Percentiles rank a stretch among this genome's conserved stretches.
phyloP scores from a whole-genome alignment of 2,888 invertebrate species.

The Megastigmus dorsalis region DNA sequence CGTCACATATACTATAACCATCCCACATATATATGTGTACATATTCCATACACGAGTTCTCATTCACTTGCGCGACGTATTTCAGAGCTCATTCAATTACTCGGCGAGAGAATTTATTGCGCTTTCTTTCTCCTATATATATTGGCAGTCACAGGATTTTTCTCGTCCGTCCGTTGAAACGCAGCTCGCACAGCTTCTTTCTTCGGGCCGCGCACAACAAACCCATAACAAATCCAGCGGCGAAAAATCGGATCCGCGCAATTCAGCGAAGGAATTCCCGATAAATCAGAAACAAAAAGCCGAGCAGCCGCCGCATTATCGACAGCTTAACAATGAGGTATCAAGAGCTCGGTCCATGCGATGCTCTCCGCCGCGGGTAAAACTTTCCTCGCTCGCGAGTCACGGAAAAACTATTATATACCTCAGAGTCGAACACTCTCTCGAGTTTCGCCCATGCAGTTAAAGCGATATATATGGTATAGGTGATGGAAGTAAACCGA shows the following conservation, averaged over 20 bases:
- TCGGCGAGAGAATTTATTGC: neutral
- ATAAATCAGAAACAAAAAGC: slow-evolving; percentile 38
- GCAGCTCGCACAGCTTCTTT: neutral
- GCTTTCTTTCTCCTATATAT: neutral
- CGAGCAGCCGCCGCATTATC: slow-evolving; percentile 5
- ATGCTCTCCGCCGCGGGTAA: no score
- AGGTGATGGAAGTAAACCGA: no score
- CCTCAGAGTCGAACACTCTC: no score
- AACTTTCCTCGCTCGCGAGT: no score
- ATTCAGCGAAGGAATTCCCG: neutral
- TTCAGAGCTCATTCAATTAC: slow-evolving; percentile 8
- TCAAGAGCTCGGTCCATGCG: no score
- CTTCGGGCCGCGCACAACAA: neutral
- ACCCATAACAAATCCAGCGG: neutral
- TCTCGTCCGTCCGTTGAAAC: no score
- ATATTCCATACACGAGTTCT: no score
- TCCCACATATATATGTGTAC: no score
- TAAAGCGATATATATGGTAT: no score
- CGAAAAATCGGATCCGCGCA: slow-evolving; percentile 12
- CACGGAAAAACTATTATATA: no score
- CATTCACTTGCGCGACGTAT: slow-evolving; percentile 13
- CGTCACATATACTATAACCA: no score
- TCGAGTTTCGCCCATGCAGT: no score
- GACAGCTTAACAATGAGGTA: slow-evolving; percentile 37
- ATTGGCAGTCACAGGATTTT: slow-evolving; percentile 7